Evolutionary conservation across 2,113 vertebrate genomes (phyloP), one percentile per base, ranked within the genome.

Genomic region (Gallinago media): DNA sequence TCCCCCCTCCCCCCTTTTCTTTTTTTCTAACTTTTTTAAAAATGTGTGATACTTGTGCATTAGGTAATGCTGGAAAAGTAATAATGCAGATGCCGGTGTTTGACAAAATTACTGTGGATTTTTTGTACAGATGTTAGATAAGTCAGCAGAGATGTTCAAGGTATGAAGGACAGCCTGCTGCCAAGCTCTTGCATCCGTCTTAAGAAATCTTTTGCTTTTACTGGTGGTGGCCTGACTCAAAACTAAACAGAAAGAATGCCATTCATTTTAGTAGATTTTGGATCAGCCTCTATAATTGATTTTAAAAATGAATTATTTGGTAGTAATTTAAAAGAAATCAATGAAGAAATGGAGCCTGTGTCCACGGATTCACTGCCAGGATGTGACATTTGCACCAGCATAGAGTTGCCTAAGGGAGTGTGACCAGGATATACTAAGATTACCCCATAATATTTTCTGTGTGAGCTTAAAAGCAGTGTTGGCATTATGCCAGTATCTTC

Each of bases 391-490:
- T 91, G 62, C 81, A 58, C 94, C 22, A 62, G 36, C 75, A 25
- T 32, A 89, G 76, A 91, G 83, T 86, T 86, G 85, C 65, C 65
- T 78, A 54, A 81, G 23, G 85, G 76, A 89, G 56, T 34, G 79
- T 87, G 92, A 93, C 80, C 88, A 96, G 95, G 94, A 96, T 95
- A 85, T 92, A 50, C 68, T 84, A 78, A 89, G 91, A 89, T 92
- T 85, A 68, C 61, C 36, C 91, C 36, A 17, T 93, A 94, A 89
- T 94, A 87, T 96, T 96, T 95, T 94, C 83, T 76, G 27, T 87
- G 44, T 86, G 73, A 90, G 85, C 56, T 84, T 94, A 96, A 96
- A 96, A 96, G 95, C 75, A 87, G 62, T 94, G 32, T 71, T 96
- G 95, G 96, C 83, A 19, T 94, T 72, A 16, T 62, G 89, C 92